Evolutionary conservation across 2,113 vertebrate species (phyloP), one percentile per base, ranked within the genome.

Genomic region (Coracopsis vasa): DNA sequence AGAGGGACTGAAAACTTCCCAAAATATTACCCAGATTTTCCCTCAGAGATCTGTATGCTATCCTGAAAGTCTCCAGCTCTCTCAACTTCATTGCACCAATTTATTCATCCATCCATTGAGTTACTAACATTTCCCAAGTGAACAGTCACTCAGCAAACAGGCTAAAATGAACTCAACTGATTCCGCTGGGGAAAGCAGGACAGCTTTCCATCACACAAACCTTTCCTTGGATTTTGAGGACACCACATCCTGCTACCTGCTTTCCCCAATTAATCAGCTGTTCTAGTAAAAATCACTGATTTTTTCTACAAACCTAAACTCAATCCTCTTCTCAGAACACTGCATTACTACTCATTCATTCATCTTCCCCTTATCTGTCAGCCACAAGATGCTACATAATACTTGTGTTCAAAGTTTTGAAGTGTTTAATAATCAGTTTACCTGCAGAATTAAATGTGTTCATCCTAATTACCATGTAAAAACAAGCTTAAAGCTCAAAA

Each of bases 401-500:
- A 83, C 58, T 62, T 69, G 31, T 51, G 66, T 71, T 77, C 33
- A 70, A 86, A 92, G 42, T 83, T 88, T 53, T 71, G 2, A 92
- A 93, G 45, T 33, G 28, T 53, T 93, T 90, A 92, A 80, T 95
- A 93, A 94, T 90, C 90, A 90, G 84, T 80, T 93, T 94, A 82
- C 62, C 79, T 77, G 58, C 64, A 88, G 37, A 93, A 90, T 86
- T 86, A 73, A 53, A 90, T 48, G 44, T 77, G 71, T 80, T 88
- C 80, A 83, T 66, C 64, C 67, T 73, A 80, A 94, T 13, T 93
- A 86, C 45, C 24, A 80, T 7, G 39, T 13, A 71, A 80, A 92
- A 93, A 20, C 23, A 88, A 82, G 75, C 24, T 73, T 56, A 42
- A 80, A 86, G 50, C 42, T 61, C 88, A 70, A 35, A 83, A 73